Base-by-base conservation (phyloP, 2,113 vertebrate species). In the Acanthisitta chloris region DNA sequence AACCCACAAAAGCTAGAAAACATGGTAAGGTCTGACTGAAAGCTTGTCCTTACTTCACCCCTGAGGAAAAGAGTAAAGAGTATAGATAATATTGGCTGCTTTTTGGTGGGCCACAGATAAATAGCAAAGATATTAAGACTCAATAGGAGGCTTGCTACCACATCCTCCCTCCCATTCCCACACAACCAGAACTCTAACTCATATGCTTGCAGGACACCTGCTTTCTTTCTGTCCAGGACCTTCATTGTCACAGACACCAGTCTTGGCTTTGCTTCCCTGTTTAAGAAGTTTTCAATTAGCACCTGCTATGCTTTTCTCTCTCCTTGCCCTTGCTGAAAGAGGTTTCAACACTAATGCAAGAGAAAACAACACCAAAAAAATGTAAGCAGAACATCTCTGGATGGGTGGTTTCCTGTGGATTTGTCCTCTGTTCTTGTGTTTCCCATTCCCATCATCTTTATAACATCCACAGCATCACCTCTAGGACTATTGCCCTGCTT, bases 41-140 rank as follows among this genome's bases (percentile, higher is more conserved):
- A 88, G 21, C 40, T 54, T 97, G 95, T 96, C 96, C 95, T 97
- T 78, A 82, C 46, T 58, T 96, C 73, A 96, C 72, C 95, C 82
- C 70, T 28, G 43, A 72, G 85, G 83, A 90, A 78, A 93, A 91
- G 24, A 79, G 9, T 7, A 17, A 38, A 46, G 15, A 3, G 2
- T 43, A 81, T 82, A 59, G 66, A 69, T 58, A 87, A 67, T 25
- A 64, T 16, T 88, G 67, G 8, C 64, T 73, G 58, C 61, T 52
- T 51, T 90, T 93, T 6, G 21, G n/a, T 86, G 48, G 81, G 61
- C 33, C 54, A 38, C 64, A 67, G 66, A 85, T 38, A 61, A 34
- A 62, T 19, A 85, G 40, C n/a, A 57, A 51, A 62, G n/a, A 20
- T 87, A 18, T 72, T 78, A 80, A 79, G 54, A 86, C 58, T 52